These are phyloP conservation scores for Adelges cooleyi DNA, from an alignment of 1,140 invertebrate genomes.

Conservation along the genomic window DNA sequence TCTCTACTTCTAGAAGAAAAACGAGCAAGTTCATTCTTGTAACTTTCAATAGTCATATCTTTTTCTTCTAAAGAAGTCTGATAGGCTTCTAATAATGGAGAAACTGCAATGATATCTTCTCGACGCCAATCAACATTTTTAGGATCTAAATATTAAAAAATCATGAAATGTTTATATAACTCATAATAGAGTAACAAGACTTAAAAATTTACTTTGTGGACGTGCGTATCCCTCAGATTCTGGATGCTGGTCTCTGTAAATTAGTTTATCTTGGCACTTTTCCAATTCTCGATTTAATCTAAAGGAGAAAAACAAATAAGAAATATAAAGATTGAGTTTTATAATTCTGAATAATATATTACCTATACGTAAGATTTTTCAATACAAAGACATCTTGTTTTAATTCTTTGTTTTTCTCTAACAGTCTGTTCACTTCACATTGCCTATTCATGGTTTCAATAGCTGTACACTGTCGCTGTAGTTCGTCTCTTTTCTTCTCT, in stretches of 20 bases:
- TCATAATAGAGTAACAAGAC: too few species aligned
- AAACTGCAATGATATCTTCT: constrained; percentile 46
- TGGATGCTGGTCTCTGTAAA: not conserved
- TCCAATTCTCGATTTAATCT: constrained; percentile 54
- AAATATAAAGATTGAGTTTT: too few species aligned
- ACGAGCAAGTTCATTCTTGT: constrained; percentile 47
- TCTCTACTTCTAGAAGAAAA: constrained; percentile 50
- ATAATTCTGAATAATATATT: constrained; percentile 1
- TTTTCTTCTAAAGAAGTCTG: constrained; percentile 54
- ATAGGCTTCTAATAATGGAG: constrained; percentile 54
- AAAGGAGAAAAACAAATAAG: not conserved
- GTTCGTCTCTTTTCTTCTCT: constrained; percentile 23
- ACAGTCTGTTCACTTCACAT: constrained; percentile 11
- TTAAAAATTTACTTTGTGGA: constrained; percentile 30
- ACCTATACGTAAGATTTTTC: constrained; percentile 54
- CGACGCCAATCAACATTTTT: constrained; percentile 40
- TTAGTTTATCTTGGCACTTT: constrained; percentile 51
- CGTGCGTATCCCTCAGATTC: constrained; percentile 3
- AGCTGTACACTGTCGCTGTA: constrained; percentile 13
- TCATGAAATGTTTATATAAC: too few species aligned
- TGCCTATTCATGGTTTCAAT: constrained; percentile 21
- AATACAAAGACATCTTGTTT: constrained; percentile 49
- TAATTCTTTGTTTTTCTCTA: constrained; percentile 37
- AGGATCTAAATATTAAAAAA: not conserved
- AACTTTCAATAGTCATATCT: constrained; percentile 48